Evolutionary conservation across 2,888 invertebrate species (phyloP).

Genomic region (Caenorhabditis panamensis): DNA sequence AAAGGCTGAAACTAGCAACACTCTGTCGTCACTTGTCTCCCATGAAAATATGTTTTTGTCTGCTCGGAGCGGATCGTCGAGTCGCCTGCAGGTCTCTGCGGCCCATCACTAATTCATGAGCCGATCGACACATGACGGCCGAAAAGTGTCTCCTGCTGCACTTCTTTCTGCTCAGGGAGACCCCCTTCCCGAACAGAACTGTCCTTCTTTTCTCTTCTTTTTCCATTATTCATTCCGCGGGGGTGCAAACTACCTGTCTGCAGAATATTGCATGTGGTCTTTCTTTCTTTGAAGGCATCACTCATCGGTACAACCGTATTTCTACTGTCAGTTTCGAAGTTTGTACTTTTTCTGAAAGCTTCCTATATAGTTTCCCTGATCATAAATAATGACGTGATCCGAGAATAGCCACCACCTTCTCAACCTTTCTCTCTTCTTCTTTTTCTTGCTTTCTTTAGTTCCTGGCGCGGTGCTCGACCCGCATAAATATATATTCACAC

Average conservation of each 20-base stretch:
- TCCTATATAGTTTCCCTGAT: neutral
- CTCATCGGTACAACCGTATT: too few relatives aligned
- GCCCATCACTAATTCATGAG: constrained; percentile 58
- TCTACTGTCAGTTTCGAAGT: too few relatives aligned
- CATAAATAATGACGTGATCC: neutral
- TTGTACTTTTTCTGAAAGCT: too few relatives aligned
- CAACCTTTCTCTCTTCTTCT: constrained; percentile 6
- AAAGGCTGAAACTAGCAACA: neutral
- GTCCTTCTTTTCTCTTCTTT: too few relatives aligned
- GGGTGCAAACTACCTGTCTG: neutral
- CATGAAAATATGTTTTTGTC: constrained; percentile 31
- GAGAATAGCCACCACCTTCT: constrained; percentile 10
- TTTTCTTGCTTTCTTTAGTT: neutral
- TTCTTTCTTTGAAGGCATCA: too few relatives aligned
- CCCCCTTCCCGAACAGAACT: constrained; percentile 8
- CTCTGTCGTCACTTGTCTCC: constrained; percentile 7
- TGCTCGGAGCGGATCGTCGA: constrained; percentile 8
- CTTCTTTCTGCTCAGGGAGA: constrained; percentile 10
- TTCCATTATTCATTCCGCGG: constrained; percentile 11
- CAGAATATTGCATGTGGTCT: neutral
- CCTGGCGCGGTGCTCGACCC: neutral
- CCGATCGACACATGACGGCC: constrained; percentile 49
- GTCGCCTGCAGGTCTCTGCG: neutral
- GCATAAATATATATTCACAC: constrained; percentile 39
- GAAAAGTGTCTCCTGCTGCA: constrained; percentile 29